Base-by-base conservation (phyloP, 2,113 vertebrate species). In the Excalfactoria chinensis region DNA sequence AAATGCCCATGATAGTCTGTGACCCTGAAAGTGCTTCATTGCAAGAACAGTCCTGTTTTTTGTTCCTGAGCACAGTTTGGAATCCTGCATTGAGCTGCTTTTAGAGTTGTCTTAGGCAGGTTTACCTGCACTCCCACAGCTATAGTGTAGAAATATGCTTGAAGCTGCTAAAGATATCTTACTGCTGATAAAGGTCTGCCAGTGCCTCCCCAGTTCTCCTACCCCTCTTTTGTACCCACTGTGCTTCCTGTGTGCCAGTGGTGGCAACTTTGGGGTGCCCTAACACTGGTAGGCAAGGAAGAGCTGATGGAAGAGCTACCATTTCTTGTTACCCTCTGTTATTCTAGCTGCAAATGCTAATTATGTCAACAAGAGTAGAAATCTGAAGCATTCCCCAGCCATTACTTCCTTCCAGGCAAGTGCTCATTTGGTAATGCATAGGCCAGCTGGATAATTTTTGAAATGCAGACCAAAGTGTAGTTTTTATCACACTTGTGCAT, bases 401-500 rank as follows among this genome's bases (percentile, higher is more conserved):
- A n/a, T 53, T 0, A 0, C 30, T 79, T 77, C 41, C 40, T 87
- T 89, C 34, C n/a, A 92, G 20, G 20, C 30, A 23, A 8, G 46
- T 56, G 26, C 12, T 63, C 70, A 73, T 30, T 67, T 80, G 72
- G 51, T 60, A 56, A 67, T 18, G 20, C 2, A 43, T 3, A 71
- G 60, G 26, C 60, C 30, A 85, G 46, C 59, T 88, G 78, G 37
- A 35, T 84, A 43, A 73, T 46, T 60, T 89, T 76, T 70, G 51
- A 68, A 85, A 67, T 90, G 74, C 74, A 82, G 83, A 13, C 19
- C 55, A 95, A 72, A 25, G 13, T 63, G 55, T 60, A 25, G 40
- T 76, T 88, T 92, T 94, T 96, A 79, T 86, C 92, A 87, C 94
- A 89, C 93, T 72, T 28, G 89, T 94, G 76, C 86, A 73, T 94